Evolutionary conservation across 1,140 invertebrate genomes (phyloP), one percentile per base, ranked within the genome.

Genomic region (Gonioctena quinquepunctata): DNA sequence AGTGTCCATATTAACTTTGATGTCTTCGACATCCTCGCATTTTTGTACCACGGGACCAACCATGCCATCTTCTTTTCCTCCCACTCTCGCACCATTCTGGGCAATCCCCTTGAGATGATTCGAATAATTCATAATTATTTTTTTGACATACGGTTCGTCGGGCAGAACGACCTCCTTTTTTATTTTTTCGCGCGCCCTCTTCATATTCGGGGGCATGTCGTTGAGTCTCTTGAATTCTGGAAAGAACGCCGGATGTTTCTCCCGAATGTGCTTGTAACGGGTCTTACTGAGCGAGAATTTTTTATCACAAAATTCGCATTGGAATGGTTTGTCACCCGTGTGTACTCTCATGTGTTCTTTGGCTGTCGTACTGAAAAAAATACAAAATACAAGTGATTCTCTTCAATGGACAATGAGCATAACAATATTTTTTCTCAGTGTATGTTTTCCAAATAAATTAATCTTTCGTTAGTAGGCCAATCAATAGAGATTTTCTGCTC

Each of bases 341-440:
- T 89, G 89, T 16, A 88, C 85, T 79, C 87, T 84, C 81, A 88
- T 85, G 74, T 91, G 90, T 54, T 75, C 73, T 64, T 75, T 75
- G 42, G 70, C 73, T 6, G 73, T 75, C 22, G 73, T 75, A 54
- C 73, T 75, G 22, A 63, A 69, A 68, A 64, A 63, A 67, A n/a
- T n/a, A n/a, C n/a, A n/a, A n/a, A n/a, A n/a, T n/a, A n/a, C n/a
- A n/a, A n/a, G n/a, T n/a, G n/a, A n/a, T n/a, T n/a, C n/a, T n/a
- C n/a, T n/a, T n/a, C n/a, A n/a, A n/a, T n/a, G n/a, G n/a, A n/a
- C n/a, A n/a, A n/a, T n/a, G n/a, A n/a, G n/a, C n/a, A n/a, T n/a
- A n/a, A n/a, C n/a, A n/a, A n/a, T n/a, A n/a, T n/a, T n/a, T n/a
- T n/a, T n/a, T n/a, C n/a, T n/a, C n/a, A n/a, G n/a, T n/a, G n/a